phyloP scores from a whole-genome alignment of 1,140 invertebrate species.

The Eupristina koningsbergeri region DNA sequence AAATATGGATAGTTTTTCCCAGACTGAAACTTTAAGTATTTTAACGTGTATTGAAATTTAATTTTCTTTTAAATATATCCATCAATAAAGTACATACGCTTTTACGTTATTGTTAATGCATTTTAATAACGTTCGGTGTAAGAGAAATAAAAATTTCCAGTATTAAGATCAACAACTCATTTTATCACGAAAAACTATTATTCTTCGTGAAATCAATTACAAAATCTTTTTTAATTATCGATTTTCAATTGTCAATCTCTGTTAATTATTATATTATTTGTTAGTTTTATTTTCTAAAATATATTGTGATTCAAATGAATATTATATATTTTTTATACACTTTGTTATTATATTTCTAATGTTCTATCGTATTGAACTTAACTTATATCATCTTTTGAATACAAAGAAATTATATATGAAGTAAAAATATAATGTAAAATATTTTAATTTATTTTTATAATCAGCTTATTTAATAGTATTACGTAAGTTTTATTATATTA shows the following conservation, averaged over 20 bases:
- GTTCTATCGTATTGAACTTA: no score
- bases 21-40: neutral
- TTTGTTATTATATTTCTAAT: no score
- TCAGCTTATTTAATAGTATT: no score
- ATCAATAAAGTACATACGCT: conserved; percentile 22
- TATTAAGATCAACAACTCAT: neutral
- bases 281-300: no score
- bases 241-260: neutral
- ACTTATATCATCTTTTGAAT: no score
- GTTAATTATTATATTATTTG: no score
- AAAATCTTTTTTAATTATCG: neutral
- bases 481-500: no score
- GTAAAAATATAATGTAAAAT: no score
- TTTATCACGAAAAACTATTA: neutral
- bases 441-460: no score
- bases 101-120: conserved; percentile 26
- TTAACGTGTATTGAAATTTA: conserved; percentile 5
- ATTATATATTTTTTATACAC: no score
- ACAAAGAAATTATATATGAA: no score
- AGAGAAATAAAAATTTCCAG: neutral
- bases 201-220: neutral
- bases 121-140: neutral
- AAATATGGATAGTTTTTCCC: neutral
- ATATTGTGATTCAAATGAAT: no score
- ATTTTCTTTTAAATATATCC: conserved; percentile 7